Evolutionary conservation across 2,113 vertebrate genomes (phyloP).

Genomic region (Oenanthe oenanthe): DNA sequence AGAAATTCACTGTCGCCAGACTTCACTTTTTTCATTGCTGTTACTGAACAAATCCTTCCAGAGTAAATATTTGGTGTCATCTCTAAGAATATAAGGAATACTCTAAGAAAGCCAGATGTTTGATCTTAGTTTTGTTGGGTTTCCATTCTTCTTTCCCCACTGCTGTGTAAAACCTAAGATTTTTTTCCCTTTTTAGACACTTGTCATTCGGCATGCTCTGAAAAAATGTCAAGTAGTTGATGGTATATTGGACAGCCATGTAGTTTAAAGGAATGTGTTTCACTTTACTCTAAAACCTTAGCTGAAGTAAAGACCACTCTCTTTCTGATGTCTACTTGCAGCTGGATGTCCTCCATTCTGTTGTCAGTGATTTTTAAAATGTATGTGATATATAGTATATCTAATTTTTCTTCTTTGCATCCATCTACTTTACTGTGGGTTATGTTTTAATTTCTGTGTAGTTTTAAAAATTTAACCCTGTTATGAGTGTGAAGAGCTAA

Average conservation of each 20-base stretch:
- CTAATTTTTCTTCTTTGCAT: not conserved
- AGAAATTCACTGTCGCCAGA: not conserved
- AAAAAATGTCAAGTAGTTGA: not conserved
- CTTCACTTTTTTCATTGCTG: not conserved
- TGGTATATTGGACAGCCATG: not conserved
- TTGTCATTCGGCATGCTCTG: not conserved
- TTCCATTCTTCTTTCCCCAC: not conserved
- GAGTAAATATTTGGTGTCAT: not conserved
- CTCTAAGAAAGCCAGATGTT: not conserved
- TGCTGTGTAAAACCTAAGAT: not conserved
- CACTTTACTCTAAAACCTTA: not conserved
- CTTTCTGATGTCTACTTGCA: not conserved
- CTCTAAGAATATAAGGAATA: not conserved
- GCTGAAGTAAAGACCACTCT: not conserved
- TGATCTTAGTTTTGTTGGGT: not conserved
- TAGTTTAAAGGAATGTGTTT: not conserved
- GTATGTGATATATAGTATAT: not conserved
- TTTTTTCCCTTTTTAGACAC: not conserved
- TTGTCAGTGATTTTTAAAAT: not conserved
- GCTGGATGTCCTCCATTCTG: not conserved
- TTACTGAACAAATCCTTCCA: not conserved
- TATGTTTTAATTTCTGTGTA: not conserved
- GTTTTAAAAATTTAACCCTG: not conserved
- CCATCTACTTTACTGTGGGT: not conserved
- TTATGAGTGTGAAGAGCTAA: not conserved